Evolutionary conservation across 2,888 invertebrate species (phyloP), one percentile per base, ranked within the genome.

Genomic region (Andrena minutula): DNA sequence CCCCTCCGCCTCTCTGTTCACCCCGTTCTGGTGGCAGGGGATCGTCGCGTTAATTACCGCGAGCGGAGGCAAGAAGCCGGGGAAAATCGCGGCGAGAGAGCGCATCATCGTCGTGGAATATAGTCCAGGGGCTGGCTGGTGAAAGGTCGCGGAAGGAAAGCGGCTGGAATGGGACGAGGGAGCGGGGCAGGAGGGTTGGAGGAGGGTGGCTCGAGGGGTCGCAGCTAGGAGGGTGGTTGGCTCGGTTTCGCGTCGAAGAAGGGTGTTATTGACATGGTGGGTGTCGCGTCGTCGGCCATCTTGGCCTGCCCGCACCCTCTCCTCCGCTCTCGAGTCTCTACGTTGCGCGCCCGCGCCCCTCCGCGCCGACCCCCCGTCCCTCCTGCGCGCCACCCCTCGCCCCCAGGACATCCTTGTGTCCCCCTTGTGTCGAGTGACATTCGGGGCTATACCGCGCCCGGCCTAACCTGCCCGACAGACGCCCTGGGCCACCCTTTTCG

Each of bases 261-360:
- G 92, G 91, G 92, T 93, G 93, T 93, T 93, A 93, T 93, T 94
- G 94, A 93, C 93, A 94, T 93, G 93, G 92, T 93, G 92, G 89
- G 92, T 93, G 92, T 93, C 91, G 92, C 89, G 90, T 88, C 92
- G 91, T 89, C 93, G 93, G 94, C 94, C 94, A 94, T 94, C 94
- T 93, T 93, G 93, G 92, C 89, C 91, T 85, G 89, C 80, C 86
- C 79, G 77, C 80, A 84, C 79, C 86, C 79, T 87, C 81, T 76
- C 84, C 87, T 75, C 84, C 71, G 63, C 63, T 26, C 76, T 58
- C 76, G 75, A 73, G 61, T 56, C 77, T 58, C 81, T 61, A 56
- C 32, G 63, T 35, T 61, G 30, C 66, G 65, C 58, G 51, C 53
- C 56, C 58, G 32, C n/a, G 7, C 58, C 65, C 66, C 73, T 2